Percentiles rank a stretch among this genome's conserved stretches.
Evolutionary conservation across 1,140 invertebrate genomes (phyloP).

Genomic region (Platorchestia sp.): DNA sequence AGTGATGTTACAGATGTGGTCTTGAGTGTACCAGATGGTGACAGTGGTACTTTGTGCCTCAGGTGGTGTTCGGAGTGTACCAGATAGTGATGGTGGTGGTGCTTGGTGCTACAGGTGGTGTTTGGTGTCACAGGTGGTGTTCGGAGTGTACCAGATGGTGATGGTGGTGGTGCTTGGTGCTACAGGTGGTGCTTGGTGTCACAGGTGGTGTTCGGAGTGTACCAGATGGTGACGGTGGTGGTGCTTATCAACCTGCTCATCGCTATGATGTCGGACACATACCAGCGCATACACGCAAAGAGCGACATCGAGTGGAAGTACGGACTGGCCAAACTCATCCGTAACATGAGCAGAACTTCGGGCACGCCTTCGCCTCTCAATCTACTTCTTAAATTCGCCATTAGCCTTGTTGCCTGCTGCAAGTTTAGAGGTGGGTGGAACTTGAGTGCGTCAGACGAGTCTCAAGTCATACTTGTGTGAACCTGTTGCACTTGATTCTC

Average conservation of each 20-base stretch:
- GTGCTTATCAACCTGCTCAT: conserved; percentile 98
- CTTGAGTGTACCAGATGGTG: no score
- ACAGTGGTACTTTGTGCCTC: no score
- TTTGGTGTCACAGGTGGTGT: conserved; percentile 78
- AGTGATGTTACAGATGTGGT: no score
- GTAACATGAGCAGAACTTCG: conserved; percentile 98
- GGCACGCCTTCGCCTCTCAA: conserved; percentile 97
- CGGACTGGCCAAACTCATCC: conserved; percentile 96
- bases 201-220: conserved; percentile 87
- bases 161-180: no score
- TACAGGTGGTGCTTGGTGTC: no score
- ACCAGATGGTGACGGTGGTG: conserved; percentile 97
- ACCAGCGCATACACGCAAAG: conserved; percentile 97
- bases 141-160: conserved; percentile 89
- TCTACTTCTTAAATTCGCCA: conserved; percentile 92
- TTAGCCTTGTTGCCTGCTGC: conserved; percentile 74
- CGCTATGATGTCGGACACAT: conserved; percentile 99
- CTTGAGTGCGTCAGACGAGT: background rate
- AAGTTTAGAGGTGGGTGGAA: conserved; percentile 66
- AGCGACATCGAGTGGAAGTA: conserved; percentile 99
- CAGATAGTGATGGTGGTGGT: no score
- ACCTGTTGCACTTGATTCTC: background rate
- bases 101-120: no score
- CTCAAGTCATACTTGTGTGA: background rate
- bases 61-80: conserved; percentile 87